Evolutionary conservation across 2,888 invertebrate genomes (phyloP), one percentile per base, ranked within the genome.

Genomic region (Erebia palarica): DNA sequence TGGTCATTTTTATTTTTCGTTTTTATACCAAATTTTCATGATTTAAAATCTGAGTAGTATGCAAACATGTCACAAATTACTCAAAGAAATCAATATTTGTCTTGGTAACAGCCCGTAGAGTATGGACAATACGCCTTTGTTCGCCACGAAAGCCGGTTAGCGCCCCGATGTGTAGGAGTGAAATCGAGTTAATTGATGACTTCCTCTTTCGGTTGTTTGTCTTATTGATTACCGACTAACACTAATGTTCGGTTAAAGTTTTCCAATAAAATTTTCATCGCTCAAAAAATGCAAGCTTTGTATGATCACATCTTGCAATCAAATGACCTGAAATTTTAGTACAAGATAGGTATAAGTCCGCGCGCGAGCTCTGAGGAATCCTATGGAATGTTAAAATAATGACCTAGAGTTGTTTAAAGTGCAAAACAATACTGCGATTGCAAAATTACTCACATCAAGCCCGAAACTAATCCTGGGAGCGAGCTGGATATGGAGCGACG

Each of bases 151-250:
- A 63, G 64, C 71, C 71, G 73, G 72, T 77, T 75, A 76, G 75
- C 72, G 74, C 71, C 61, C 60, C 60, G 65, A 53, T 67, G 69
- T 71, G 44, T 16, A 44, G 42, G 42, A 73, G 36, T 36, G 71
- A 73, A 70, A 71, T 71, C 5, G 65, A 72, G 73, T 71, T 77
- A 77, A 76, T 76, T 76, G 73, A 73, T 76, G 66, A 73, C 72
- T 77, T 77, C 78, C 77, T 60, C 67, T 78, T 77, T 75, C 77
- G 74, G 75, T 70, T 61, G 66, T 74, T 63, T 68, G 59, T 47
- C 55, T 63, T 53, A 65, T 57, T 68, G 42, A 14, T 64, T 67
- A 71, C 18, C 27, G 44, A 21, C 55, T 58, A 53, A 65, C n/a
- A 61, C 55, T 58, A 51, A 64, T 18, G 59, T 65, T 65, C 58